These are phyloP conservation scores for Dromaius novaehollandiae DNA, from an alignment of 2,113 vertebrate genomes.

Conservation along the genomic window DNA sequence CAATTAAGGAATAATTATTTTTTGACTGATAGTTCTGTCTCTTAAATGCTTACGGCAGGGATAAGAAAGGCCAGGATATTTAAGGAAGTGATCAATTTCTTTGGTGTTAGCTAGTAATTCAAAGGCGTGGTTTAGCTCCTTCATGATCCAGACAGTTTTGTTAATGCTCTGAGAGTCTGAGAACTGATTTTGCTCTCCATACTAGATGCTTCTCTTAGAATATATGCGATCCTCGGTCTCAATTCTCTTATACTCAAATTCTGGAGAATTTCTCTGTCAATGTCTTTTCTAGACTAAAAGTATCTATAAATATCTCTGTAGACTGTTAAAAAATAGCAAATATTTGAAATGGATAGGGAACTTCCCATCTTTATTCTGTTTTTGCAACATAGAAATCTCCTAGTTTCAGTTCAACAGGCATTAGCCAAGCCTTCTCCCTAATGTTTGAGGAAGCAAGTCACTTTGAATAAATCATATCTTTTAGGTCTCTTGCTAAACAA, in stretches of 20 bases:
- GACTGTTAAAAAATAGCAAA: neutral
- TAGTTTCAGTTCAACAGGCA: neutral
- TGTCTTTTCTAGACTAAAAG: neutral
- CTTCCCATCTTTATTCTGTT: neutral
- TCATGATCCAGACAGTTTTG: neutral
- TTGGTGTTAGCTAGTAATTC: neutral
- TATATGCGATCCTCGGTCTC: rapidly evolving
- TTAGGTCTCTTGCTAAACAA: neutral
- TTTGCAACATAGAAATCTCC: neutral
- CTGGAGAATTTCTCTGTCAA: neutral
- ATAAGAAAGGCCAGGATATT: neutral
- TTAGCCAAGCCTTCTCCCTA: neutral
- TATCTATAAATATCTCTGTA: neutral
- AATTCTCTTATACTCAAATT: neutral
- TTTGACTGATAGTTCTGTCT: neutral
- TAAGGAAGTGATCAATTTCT: constrained; percentile 23
- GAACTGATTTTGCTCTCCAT: neutral
- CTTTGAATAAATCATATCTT: neutral
- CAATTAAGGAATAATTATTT: constrained; percentile 48
- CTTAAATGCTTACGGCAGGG: neutral
- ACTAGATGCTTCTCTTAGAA: neutral
- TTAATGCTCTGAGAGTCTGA: neutral
- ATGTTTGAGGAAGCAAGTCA: neutral
- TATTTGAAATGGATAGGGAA: neutral
- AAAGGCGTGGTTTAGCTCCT: neutral